These are phyloP conservation scores for Molossus molossus DNA, from an alignment of 2,797 vertebrate species.

Conservation along the genomic window DNA sequence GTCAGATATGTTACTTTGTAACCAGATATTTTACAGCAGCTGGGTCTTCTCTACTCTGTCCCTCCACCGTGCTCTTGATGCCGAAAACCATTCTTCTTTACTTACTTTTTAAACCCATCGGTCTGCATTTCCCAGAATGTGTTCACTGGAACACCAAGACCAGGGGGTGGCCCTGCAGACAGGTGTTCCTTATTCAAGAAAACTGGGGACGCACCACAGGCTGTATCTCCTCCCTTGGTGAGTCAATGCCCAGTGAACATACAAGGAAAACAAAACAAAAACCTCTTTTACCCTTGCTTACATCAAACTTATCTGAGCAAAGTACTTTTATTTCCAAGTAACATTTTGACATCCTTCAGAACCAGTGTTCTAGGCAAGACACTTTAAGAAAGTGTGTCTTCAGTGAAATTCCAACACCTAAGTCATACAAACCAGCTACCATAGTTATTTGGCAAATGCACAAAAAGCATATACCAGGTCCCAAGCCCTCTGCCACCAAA, in stretches of 20 bases:
- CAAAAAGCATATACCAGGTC: neutral
- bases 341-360: conserved; percentile 2
- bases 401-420: neutral
- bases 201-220: neutral
- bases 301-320: neutral
- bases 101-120: neutral
- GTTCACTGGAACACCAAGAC: neutral
- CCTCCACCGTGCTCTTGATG: neutral
- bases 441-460: neutral
- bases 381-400: neutral
- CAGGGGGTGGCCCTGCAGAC: neutral
- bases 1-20: neutral
- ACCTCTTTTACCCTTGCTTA: neutral
- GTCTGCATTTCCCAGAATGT: neutral
- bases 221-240: neutral
- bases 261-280: neutral
- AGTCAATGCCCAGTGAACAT: neutral
- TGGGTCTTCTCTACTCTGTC: neutral
- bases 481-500: neutral
- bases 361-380: neutral
- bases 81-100: neutral
- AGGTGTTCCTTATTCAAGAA: neutral
- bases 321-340: conserved; percentile 51
- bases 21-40: neutral
- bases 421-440: neutral